These are phyloP conservation scores for Pandemis cinnamomeana DNA, from an alignment of 2,888 invertebrate genomes.

Conservation along the genomic window DNA sequence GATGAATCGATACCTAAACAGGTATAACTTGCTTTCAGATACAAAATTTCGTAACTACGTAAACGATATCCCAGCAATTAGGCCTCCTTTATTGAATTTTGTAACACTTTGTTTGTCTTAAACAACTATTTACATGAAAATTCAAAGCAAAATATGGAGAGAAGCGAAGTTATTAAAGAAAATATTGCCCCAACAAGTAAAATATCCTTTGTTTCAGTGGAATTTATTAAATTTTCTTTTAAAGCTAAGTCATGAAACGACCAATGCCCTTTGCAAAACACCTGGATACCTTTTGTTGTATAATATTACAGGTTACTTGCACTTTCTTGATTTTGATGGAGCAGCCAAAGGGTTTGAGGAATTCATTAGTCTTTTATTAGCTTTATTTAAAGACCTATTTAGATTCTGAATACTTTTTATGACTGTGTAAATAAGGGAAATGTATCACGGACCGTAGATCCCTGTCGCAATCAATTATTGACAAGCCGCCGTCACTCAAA, in stretches of 20 bases:
- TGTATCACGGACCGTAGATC: too few species aligned
- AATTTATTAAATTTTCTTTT: constrained; percentile 35
- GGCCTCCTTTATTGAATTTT: background rate
- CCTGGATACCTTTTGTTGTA: constrained; percentile 28
- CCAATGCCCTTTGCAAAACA: constrained; percentile 22
- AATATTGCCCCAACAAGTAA: constrained; percentile 10
- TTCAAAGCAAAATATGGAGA: constrained; percentile 10
- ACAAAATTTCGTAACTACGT: background rate
- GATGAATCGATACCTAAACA: background rate
- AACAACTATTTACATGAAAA: background rate
- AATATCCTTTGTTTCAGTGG: constrained; percentile 21
- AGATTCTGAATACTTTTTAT: background rate
- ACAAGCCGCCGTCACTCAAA: too few species aligned
- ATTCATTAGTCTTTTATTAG: background rate
- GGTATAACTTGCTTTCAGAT: background rate
- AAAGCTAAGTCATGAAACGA: constrained; percentile 27
- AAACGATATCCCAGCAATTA: background rate
- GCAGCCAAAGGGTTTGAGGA: background rate
- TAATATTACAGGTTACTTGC: background rate
- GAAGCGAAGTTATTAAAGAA: constrained; percentile 1
- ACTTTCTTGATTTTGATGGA: constrained; percentile 16
- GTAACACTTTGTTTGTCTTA: background rate
- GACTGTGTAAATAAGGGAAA: too few species aligned
- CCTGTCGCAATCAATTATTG: too few species aligned
- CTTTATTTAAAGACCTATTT: background rate